These are phyloP conservation scores for Dexiosoma caninum DNA, from an alignment of 2,888 invertebrate genomes.

Conservation along the genomic window DNA sequence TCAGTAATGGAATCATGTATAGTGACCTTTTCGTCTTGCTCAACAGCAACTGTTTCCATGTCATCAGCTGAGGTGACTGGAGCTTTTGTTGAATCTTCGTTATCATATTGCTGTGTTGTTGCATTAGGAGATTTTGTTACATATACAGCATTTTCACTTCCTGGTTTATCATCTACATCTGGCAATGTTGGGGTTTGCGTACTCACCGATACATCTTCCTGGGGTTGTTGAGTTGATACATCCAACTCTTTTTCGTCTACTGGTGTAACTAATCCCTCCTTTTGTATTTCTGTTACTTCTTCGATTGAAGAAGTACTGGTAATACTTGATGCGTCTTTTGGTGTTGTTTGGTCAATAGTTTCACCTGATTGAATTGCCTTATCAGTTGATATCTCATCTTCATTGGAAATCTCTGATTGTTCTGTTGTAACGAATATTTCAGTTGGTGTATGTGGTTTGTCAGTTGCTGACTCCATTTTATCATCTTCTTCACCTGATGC, in stretches of 20 bases:
- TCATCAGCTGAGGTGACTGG: constrained; percentile 49
- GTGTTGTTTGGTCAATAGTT: neutral
- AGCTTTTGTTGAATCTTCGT: neutral
- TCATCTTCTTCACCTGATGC: constrained; percentile 56
- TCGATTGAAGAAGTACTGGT: constrained; percentile 10
- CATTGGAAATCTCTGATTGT: constrained; percentile 23
- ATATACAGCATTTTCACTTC: neutral
- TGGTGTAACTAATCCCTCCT: neutral
- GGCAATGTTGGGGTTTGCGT: neutral
- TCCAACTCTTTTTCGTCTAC: neutral
- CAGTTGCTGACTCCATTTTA: constrained; percentile 16
- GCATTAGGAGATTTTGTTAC: neutral
- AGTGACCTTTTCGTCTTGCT: neutral
- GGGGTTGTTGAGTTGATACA: neutral
- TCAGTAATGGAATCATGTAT: neutral
- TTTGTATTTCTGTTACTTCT: neutral
- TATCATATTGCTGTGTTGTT: constrained; percentile 4
- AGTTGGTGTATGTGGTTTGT: constrained; percentile 16
- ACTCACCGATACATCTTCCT: neutral
- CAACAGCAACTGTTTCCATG: constrained; percentile 19
- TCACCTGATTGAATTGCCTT: constrained; percentile 7
- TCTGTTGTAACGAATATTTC: constrained; percentile 6
- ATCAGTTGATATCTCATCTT: constrained; percentile 46
- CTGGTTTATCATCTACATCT: constrained; percentile 11
- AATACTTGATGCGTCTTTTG: neutral